Percentiles rank a stretch among this genome's conserved stretches.
These are phyloP conservation scores for Micrastur ruficollis DNA, from an alignment of 2,797 vertebrate genomes.

Conservation along the genomic window DNA sequence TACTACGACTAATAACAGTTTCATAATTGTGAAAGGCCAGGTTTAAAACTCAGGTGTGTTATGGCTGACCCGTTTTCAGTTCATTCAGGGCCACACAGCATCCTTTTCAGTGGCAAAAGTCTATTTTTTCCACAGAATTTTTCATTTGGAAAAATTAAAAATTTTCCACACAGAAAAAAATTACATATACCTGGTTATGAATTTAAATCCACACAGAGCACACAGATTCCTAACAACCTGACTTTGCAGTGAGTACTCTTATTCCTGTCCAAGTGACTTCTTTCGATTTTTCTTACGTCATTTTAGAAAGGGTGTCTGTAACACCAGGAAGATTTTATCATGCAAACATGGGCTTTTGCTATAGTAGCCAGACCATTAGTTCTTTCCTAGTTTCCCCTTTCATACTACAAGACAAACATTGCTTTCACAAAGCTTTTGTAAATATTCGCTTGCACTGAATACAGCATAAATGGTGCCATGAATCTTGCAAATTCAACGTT, in stretches of 20 bases:
- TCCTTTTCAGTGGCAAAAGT: neutral
- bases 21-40: neutral
- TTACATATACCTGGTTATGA: neutral
- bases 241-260: neutral
- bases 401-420: neutral
- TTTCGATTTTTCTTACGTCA: neutral
- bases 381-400: neutral
- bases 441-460: neutral
- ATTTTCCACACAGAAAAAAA: neutral
- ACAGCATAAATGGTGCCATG: neutral
- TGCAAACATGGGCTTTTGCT: neutral
- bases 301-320: neutral
- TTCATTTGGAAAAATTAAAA: neutral
- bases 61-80: neutral
- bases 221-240: neutral
- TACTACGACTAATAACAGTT: neutral
- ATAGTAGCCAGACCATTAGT: neutral
- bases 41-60: neutral
- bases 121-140: accelerated
- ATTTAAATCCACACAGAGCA: neutral
- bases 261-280: neutral
- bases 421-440: neutral
- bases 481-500: neutral
- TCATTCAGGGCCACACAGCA: accelerated
- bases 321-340: neutral